Evolutionary conservation across 1,140 invertebrate species (phyloP), one percentile per base, ranked within the genome.

Genomic region (Leptinotarsa lineolata): DNA sequence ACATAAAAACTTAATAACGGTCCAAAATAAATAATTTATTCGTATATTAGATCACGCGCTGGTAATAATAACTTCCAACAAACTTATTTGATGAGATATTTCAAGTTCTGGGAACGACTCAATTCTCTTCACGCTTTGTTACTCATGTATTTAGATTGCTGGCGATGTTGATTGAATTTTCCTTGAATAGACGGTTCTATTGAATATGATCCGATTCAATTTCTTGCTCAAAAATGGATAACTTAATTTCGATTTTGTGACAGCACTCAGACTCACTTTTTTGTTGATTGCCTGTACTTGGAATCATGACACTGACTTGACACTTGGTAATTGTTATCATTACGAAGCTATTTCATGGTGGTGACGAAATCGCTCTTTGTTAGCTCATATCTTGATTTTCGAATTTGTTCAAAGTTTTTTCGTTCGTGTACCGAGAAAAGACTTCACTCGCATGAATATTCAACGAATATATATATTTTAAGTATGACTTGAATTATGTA

Each of bases 61-160:
- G 8, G 39, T 66, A 39, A 63, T 63, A 63, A 66, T 66, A 66
- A 66, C 24, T 6, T 66, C 39, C 39, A 66, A 39, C 39, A 66
- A 66, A 39, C 30, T 66, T 66, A 66, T 66, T 66, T 66, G 64
- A 66, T 66, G 64, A 66, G 64, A 66, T 66, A 66, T 66, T 66
- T 66, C 44, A 44, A 39, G 39, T 39, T 66, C 64, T 66, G 64
- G 64, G 64, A 66, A 66, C 64, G 39, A 66, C 64, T 66, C 44
- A 66, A 66, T 66, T 39, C 64, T 44, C 22, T 46, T 66, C 64
- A 66, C 64, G 64, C 22, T 66, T 66, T 46, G 64, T 66, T 39
- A 66, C 64, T n/a, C 22, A 44, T 39, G 64, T 39, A 66, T n/a
- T 39, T 12, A 30, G n/a, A 24, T n/a, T 66, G 64, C 24, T 44